Evolutionary conservation across 2,113 vertebrate species (phyloP), one percentile per base, ranked within the genome.

Genomic region (Pleuronectes platessa): DNA sequence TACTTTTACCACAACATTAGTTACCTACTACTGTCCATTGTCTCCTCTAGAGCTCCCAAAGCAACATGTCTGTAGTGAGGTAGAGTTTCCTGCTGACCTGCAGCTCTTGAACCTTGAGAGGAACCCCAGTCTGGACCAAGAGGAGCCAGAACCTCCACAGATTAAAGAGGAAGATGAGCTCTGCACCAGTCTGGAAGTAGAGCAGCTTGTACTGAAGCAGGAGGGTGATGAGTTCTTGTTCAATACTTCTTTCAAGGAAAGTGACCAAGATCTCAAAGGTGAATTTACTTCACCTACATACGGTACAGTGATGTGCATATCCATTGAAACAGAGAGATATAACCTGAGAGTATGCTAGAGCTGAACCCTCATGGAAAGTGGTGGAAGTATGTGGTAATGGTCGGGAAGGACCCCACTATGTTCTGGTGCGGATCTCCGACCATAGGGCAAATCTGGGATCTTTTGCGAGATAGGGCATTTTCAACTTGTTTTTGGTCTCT

Each of bases 241-340:
- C 7, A 53, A 20, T 53, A 17, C 51, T 53, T 9, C 20, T n/a
- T 47, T 14, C 15, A 7, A 47, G 45, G 45, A 47, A 47, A 47
- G 45, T 47, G 45, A 47, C 45, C 51, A 53, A 53, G 40, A 11
- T 42, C 40, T 42, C 11, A 42, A 11, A 42, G 40, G 40, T 42
- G 72, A 95, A 96, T 55, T 94, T 91, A 0, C 95, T 95, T 76
- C 95, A 95, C 66, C 40, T 93, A 71, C 97, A 96, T 45, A 96
- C 61, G 0, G 85, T 23, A 20, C 97, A 97, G 45, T 94, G 94
- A 74, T 93, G 86, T 11, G 93, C 27, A 31, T 92, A 58, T 55
- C 61, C 27, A 35, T 40, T 40, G 37, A 11, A 11, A 40, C 37
- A 40, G 10, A 11, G 37, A 40, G 9, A 12, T 11, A 40, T 10